Evolutionary conservation across 1,140 invertebrate genomes (phyloP).

Genomic region (Drosophila mojavensis): DNA sequence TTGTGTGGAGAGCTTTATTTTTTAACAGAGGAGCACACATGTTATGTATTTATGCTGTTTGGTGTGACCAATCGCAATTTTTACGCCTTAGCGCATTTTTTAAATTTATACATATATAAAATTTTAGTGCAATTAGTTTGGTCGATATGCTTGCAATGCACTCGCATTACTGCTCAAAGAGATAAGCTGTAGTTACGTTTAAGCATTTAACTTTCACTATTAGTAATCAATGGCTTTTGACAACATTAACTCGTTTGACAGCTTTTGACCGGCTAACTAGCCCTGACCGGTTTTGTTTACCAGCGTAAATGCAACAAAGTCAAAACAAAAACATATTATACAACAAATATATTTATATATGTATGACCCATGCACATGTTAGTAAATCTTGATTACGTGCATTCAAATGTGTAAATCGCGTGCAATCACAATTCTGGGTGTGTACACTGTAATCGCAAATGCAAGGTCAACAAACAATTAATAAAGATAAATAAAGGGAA

Average conservation of each 20-base stretch:
- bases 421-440: slow-evolving; percentile 23
- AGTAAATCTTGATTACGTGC: slow-evolving; percentile 10
- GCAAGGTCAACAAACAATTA: slow-evolving; percentile 10
- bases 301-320: background rate
- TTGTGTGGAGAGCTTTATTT: background rate
- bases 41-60: background rate
- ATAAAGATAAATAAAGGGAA: slow-evolving; percentile 7
- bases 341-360: slow-evolving; percentile 1
- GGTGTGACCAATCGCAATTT: slow-evolving; percentile 1
- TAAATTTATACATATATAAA: slow-evolving; percentile 9
- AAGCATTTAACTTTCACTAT: slow-evolving; percentile 47
- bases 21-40: slow-evolving; percentile 1
- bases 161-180: too few species aligned
- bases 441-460: slow-evolving; percentile 20
- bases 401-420: slow-evolving; percentile 40
- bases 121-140: slow-evolving; percentile 44
- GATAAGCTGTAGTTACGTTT: background rate
- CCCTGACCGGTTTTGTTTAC: slow-evolving; percentile 36
- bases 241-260: slow-evolving; percentile 9
- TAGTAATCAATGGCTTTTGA: slow-evolving; percentile 20
- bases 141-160: slow-evolving; percentile 32
- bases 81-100: slow-evolving; percentile 5
- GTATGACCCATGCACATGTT: slow-evolving; percentile 2
- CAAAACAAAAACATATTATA: slow-evolving; percentile 5
- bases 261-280: slow-evolving; percentile 10